Conservation (phyloP, 2,113 vertebrate species). For the Laticauda colubrina region DNA sequence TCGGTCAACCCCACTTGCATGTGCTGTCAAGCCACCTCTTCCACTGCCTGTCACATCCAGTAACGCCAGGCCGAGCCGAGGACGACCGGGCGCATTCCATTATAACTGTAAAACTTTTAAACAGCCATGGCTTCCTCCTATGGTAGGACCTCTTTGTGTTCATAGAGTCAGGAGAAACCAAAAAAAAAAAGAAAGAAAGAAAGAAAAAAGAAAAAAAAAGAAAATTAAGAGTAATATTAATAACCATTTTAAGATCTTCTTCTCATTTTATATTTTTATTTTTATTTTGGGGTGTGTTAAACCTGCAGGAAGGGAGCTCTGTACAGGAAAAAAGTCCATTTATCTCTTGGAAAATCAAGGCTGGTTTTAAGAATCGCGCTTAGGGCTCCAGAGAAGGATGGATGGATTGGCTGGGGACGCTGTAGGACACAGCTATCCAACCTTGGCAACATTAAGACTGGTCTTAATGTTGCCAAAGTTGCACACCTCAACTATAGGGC, state of each 20-base stretch:
- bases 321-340: neutral
- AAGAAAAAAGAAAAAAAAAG: too few relatives aligned
- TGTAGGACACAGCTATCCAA: neutral
- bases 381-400: conserved; percentile 16
- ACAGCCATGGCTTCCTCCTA: conserved; percentile 96
- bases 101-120: conserved; percentile 75
- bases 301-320: conserved; percentile 37
- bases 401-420: conserved; percentile 27
- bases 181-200: conserved; percentile 52
- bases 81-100: conserved; percentile 61
- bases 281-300: neutral
- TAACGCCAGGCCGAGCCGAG: conserved; percentile 68
- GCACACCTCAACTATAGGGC: neutral
- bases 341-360: neutral
- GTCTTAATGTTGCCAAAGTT: neutral
- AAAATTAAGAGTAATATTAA: neutral
- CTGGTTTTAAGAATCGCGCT: neutral
- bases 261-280: conserved; percentile 44
- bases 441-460: too few relatives aligned
- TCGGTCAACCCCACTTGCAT: conserved; percentile 98
- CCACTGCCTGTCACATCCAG: conserved; percentile 97
- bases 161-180: conserved; percentile 81
- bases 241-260: conserved; percentile 61
- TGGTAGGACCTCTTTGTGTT: conserved; percentile 93
- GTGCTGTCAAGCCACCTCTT: conserved; percentile 98